A percentile compares a stretch with the other conserved stretches of the same genome.
Conservation (phyloP, 1,140 invertebrate species). For the Pseudomyrmex pallidus region DNA sequence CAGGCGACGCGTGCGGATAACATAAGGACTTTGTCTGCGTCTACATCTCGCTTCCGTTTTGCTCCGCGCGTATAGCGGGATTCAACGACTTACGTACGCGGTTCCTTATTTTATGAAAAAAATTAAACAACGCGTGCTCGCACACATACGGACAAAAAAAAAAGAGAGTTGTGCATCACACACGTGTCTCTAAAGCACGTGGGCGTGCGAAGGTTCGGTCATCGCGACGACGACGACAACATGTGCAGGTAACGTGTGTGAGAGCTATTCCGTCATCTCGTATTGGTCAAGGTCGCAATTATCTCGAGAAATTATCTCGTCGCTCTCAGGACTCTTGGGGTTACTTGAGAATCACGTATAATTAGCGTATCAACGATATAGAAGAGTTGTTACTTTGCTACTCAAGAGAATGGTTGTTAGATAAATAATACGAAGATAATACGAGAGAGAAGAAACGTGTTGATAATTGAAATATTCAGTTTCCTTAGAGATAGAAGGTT, state of each 20-base stretch:
- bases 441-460: too few species aligned
- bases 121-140: neutral
- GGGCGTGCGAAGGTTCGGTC: neutral
- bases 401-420: too few species aligned
- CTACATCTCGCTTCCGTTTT: conserved; percentile 49
- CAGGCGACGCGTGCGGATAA: conserved; percentile 40
- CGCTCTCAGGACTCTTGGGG: neutral
- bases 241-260: neutral
- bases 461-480: too few species aligned
- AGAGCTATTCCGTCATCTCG: conserved; percentile 19
- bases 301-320: conserved; percentile 18
- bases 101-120: conserved; percentile 44
- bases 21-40: conserved; percentile 38
- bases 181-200: conserved; percentile 11
- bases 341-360: neutral
- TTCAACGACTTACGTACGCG: conserved; percentile 14
- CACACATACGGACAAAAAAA: neutral
- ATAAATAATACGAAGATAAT: too few species aligned
- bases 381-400: neutral
- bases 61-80: conserved; percentile 27
- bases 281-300: neutral
- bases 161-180: neutral
- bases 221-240: neutral
- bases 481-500: neutral
- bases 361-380: neutral